Evolutionary conservation across 2,797 vertebrate genomes (phyloP), one percentile per base, ranked within the genome.

Genomic region (Fratercula arctica): DNA sequence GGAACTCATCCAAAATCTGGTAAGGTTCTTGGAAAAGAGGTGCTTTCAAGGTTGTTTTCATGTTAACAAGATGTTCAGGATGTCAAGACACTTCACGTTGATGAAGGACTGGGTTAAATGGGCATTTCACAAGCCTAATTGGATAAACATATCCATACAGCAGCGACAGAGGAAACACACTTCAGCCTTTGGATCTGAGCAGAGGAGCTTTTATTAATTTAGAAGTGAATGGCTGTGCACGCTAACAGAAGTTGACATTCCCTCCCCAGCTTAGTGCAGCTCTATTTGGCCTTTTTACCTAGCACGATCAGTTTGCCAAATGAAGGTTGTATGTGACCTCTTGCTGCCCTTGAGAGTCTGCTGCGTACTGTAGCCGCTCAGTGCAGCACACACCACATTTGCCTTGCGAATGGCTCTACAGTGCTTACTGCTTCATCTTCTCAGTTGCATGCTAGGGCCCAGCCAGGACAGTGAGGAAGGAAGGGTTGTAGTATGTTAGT

Each of bases 391-490:
- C 31, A 2, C 35, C 6, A 23, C 18, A 3, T 57, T 35, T 57
- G 12, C 18, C 33, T 29, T 33, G 46, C 61, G 72, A 46, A 41
- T 25, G 37, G 77, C 82, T 60, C 13, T 43, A 0, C 8, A 5
- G 70, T 31, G 43, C 20, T 64, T 31, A 14, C 61, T 78, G 9
- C 86, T 46, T n/a, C 51, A 10, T 15, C 63, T 35, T 51, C 73
- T 29, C 2, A 9, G 3, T 7, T 15, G 59, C 10, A 2, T 1
- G 4, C 18, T 12, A 16, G 41, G 41, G 41, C 16, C 35, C 25
- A 69, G 41, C 3, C 51, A 51, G 56, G 67, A 31, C 50, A 48
- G 60, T 2, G 31, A 33, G 19, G 78, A 68, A 51, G 41, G 57
- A 48, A 41, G 67, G 31, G 59, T 43, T 0, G 3, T 29, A 25